Evolutionary conservation across 2,797 vertebrate species (phyloP).

Genomic region (Acanthurus tractus): DNA sequence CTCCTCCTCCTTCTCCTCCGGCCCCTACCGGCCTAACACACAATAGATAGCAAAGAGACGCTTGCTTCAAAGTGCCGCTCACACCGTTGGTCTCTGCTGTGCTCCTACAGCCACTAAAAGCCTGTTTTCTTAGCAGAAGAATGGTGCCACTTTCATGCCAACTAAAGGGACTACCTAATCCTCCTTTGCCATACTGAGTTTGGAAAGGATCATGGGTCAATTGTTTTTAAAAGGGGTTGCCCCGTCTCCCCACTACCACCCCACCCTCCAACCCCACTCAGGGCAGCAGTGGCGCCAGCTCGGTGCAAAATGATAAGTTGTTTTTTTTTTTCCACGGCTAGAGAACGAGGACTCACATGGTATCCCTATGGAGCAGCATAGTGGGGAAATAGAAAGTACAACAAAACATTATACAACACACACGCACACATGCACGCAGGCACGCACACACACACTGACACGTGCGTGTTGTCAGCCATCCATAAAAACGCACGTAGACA

Average conservation of each 20-base stretch:
- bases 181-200: constrained; percentile 53
- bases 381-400: constrained; percentile 90
- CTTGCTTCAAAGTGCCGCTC: constrained; percentile 83
- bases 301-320: constrained; percentile 83
- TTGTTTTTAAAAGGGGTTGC: constrained; percentile 53
- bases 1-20: constrained; percentile 52
- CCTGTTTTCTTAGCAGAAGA: constrained; percentile 58
- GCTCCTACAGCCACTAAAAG: constrained; percentile 61
- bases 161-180: constrained; percentile 58
- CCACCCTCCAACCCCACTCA: constrained; percentile 67
- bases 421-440: constrained; percentile 24
- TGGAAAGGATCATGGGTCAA: constrained; percentile 48
- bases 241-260: constrained; percentile 48
- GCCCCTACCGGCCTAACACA: constrained; percentile 58
- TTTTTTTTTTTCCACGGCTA: constrained; percentile 80
- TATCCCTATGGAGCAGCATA: constrained; percentile 89
- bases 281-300: constrained; percentile 89
- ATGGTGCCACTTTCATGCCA: constrained; percentile 70
- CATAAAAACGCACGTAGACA: constrained; percentile 51
- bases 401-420: constrained; percentile 85
- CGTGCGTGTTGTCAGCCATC: constrained; percentile 71
- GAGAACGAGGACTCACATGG: constrained; percentile 89
- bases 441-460: constrained; percentile 37
- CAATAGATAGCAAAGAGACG: constrained; percentile 78
- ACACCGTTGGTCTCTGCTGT: constrained; percentile 62